Base-by-base conservation (phyloP, 2,113 vertebrate genomes). In the Glaucomys volans region DNA sequence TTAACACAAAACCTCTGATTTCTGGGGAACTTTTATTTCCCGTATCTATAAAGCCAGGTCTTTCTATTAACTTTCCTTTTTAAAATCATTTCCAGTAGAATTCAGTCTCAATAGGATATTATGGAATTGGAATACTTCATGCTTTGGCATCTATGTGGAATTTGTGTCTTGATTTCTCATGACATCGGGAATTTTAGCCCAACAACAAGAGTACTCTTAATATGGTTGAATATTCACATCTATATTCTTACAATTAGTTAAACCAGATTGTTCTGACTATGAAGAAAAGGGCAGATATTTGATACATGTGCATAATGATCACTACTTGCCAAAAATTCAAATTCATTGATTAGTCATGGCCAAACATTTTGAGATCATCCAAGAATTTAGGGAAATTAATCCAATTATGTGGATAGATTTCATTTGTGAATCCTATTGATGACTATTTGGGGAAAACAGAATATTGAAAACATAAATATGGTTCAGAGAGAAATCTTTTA, bases 311-410 rank as follows among this genome's bases (percentile, higher is more conserved):
- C 71, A 71, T 82, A 71, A 79, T 81, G 52, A 80, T 87, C 79
- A 13, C 5, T 12, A 24, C 87, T 96, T 93, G 91, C 86, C 94
- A 97, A 64, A 97, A 86, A 95, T 96, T 90, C 66, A 96, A 89
- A 96, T 96, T 97, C 69, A 93, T 85, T 96, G 93, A 95, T 95
- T 96, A 92, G 91, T 95, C 91, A 97, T 13, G 4, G 87, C 66
- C 96, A 97, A 94, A 97, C 47, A 85, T 94, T 96, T 97, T 93
- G 86, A 90, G 67, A 94, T 91, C 79, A 95, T 95, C 64, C 28
- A 96, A 94, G 75, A 91, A 96, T 90, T 96, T 95, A 95, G 35
- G 24, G 59, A 94, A 97, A 98, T 95, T 94, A 96, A 97, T 97
- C 64, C 79, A 97, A 92, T 94, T 96, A 85, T 90, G 79, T 90